Base-by-base conservation (phyloP, 1,140 invertebrate genomes). In the Bombus ignitus region DNA sequence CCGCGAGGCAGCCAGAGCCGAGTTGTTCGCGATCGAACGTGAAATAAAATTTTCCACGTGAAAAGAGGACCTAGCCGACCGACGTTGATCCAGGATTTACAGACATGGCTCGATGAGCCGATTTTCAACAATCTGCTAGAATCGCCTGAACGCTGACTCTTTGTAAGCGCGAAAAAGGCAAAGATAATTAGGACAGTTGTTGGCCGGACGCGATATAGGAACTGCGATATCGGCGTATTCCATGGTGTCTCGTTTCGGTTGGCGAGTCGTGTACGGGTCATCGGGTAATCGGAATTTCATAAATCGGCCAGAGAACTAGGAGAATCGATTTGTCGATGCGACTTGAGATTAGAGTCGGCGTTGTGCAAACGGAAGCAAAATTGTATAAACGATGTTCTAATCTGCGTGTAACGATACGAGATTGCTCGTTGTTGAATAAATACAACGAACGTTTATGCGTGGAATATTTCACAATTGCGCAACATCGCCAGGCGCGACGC, bases 281-380 rank as follows among this genome's bases (percentile, higher is more conserved):
- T 22, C 47, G 74, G 88, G 88, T 89, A 85, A 89, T 90, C 89
- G 88, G 86, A 87, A 87, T 87, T 87, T 83, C 71, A 86, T 90
- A 89, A 90, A 90, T 89, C 89, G 89, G 72, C 32, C 78, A 78
- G 85, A 85, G 88, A 90, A 90, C 89, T 89, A 90, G 85, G 89
- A 81, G 89, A 90, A 89, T 90, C 88, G 82, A 89, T 90, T 89
- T 83, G 89, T 90, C 88, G 89, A 89, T 88, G 74, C 28, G 66
- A 42, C 37, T 28, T 70, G 85, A 90, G 89, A 90, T 90, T 89
- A 89, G 79, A 77, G 86, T 35, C 70, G 47, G 37, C 37, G 73
- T 65, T 84, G 47, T 53, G 79, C 86, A 81, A 89, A n/a, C 81
- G 89, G 70, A 68, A 71, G 75, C 88, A 82, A 89, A 89, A 89